Evolutionary conservation across 2,888 invertebrate genomes (phyloP), one percentile per base, ranked within the genome.

Genomic region (Nomada ruficornis): DNA sequence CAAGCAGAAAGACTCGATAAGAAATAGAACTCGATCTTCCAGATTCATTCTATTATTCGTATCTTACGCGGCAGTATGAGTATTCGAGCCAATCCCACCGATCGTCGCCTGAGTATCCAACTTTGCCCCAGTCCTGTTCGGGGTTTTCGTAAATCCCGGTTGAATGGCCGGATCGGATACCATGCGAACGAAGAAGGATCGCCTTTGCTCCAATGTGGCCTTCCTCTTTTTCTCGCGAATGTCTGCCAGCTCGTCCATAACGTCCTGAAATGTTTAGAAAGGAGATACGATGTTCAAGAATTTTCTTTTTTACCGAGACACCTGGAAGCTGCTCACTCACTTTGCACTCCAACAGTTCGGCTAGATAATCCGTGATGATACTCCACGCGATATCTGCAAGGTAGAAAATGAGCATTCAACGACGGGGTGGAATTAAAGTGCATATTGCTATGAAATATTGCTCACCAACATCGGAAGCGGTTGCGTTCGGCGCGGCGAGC

Each of bases 111-210:
- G 93, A 42, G 91, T 89, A 36, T 93, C 94, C 52, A 94, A 86
- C 77, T 93, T 93, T 0, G 88, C 86, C n/a, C 91, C 91, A 5
- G 91, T 87, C 80, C 92, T 89, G 87, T 94, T 94, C 9, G 94
- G 94, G 0, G 93, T 94, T 74, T 94, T 94, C 18, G 93, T 94
- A 65, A 94, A 94, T 55, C 93, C 94, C 15, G 94, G 94, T 47
- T 94, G 94, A 77, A 99, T 97, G 94, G 98, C 99, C 2, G 99
- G 98, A 95, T 99, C 99, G 94, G 98, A 98, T 84, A 98, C 98
- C 99, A 99, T 99, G 68, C 99, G 97, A 77, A 99, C 99, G 94
- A 99, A 98, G 95, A 98, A 98, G 18, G 98, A 98, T 71, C 99
- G 96, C 94, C 98, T 98, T 94, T 98, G 97, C 11, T 98, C 97